Percentiles rank a stretch among this genome's conserved stretches.
Evolutionary conservation across 2,797 vertebrate genomes (phyloP).

Genomic region (Crax fasciolata): DNA sequence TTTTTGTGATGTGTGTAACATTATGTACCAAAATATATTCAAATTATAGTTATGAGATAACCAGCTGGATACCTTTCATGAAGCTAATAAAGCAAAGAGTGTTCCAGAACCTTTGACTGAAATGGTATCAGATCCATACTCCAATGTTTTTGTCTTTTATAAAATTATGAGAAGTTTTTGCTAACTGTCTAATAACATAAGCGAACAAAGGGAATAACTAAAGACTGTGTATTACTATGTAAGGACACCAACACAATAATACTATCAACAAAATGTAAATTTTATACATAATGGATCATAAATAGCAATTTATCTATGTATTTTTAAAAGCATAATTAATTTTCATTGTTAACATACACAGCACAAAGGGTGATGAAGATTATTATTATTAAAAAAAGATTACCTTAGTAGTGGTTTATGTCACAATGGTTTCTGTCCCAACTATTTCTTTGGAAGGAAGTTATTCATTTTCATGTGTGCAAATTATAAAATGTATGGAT

Average conservation of each 20-base stretch:
- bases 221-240: not conserved
- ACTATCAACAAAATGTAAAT: not conserved
- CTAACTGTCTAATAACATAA: not conserved
- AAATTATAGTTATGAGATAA: not conserved
- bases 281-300: not conserved
- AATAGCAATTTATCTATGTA: not conserved
- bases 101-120: not conserved
- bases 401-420: not conserved
- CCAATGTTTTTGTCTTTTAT: not conserved
- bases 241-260: not conserved
- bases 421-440: accelerated
- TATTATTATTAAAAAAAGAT: not conserved
- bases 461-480: not conserved
- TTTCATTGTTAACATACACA: not conserved
- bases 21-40: not conserved
- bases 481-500: not conserved
- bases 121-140: not conserved
- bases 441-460: not conserved
- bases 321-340: not conserved
- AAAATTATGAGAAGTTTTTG: not conserved
- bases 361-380: not conserved
- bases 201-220: not conserved
- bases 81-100: not conserved
- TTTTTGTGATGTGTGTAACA: not conserved
- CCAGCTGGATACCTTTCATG: not conserved